Evolutionary conservation across 2,797 vertebrate species (phyloP), one percentile per base, ranked within the genome.

Genomic region (Melanotaenia boesemani): DNA sequence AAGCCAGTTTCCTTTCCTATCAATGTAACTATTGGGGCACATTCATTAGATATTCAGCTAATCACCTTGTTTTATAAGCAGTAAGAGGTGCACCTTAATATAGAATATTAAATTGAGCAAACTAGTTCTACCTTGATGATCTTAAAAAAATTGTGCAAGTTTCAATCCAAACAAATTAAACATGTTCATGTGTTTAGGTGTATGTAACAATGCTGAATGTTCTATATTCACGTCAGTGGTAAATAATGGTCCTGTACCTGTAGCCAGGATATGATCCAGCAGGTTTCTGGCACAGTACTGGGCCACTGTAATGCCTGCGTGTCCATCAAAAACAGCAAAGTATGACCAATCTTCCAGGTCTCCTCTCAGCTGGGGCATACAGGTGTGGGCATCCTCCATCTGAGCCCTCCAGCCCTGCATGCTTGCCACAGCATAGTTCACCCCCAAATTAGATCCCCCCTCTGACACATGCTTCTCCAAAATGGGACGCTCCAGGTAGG

Each of bases 331-430:
- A 52, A 96, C 94, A 0, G 94, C 95, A 55, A 92, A 96, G 86
- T 95, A 96, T 11, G 87, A 92, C 95, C 95, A 96, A 62, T 90
- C 86, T 0, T 44, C 65, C 64, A 95, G 85, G n/a, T 91, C 85
- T 4, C 91, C 91, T 0, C 69, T 88, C 75, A 96, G 74, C 50
- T 91, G 79, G 1, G 94, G 92, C 86, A 91, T 84, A 70, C 93
- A 94, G 65, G 92, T 76, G 70, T 96, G 96, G 5, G 95, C 93
- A 0, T 96, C 95, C 87, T 96, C 96, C 96, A 95, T 95, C 77
- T 94, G 93, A 3, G 90, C 83, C 84, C 95, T 91, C 95, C 95
- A 96, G 41, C 95, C 95, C 80, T 96, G 95, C 93, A 95, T 95
- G 68, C 91, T 91, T 18, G 94, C 95, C 73, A 94, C 74, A 4